A percentile compares a stretch with the other conserved stretches of the same genome.
phyloP scores from a whole-genome alignment of 1,140 invertebrate species.

The Cydia strobilella region DNA sequence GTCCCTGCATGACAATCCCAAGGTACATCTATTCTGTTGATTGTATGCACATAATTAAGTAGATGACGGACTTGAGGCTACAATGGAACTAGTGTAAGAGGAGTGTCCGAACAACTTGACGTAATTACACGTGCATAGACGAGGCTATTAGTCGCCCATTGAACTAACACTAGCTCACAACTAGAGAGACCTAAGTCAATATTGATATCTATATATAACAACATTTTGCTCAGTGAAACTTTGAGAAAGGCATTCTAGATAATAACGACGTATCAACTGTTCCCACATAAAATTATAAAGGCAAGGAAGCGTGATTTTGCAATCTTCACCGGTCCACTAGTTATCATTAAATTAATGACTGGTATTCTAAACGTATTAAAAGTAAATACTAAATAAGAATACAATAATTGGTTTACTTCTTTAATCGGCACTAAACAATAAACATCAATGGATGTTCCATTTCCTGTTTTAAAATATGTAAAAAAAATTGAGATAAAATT shows the following conservation, averaged over 20 bases:
- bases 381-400: too few species aligned
- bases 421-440: background rate
- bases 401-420: background rate
- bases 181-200: slow-evolving; percentile 6
- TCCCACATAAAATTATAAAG: slow-evolving; percentile 27
- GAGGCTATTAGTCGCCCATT: slow-evolving; percentile 32
- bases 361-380: background rate
- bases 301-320: slow-evolving; percentile 22
- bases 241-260: slow-evolving; percentile 21
- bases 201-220: background rate
- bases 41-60: background rate
- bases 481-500: too few species aligned
- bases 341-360: background rate
- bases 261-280: slow-evolving; percentile 20
- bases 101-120: slow-evolving; percentile 31
- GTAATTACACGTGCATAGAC: slow-evolving; percentile 37
- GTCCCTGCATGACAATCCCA: too few species aligned
- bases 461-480: too few species aligned
- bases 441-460: background rate
- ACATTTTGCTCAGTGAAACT: background rate
- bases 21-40: too few species aligned
- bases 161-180: slow-evolving; percentile 2
- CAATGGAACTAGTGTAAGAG: slow-evolving; percentile 17
- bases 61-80: slow-evolving; percentile 13
- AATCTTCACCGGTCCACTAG: slow-evolving; percentile 12